These are phyloP conservation scores for Leucoraja erinaceus DNA, from an alignment of 2,113 vertebrate genomes.

Conservation along the genomic window DNA sequence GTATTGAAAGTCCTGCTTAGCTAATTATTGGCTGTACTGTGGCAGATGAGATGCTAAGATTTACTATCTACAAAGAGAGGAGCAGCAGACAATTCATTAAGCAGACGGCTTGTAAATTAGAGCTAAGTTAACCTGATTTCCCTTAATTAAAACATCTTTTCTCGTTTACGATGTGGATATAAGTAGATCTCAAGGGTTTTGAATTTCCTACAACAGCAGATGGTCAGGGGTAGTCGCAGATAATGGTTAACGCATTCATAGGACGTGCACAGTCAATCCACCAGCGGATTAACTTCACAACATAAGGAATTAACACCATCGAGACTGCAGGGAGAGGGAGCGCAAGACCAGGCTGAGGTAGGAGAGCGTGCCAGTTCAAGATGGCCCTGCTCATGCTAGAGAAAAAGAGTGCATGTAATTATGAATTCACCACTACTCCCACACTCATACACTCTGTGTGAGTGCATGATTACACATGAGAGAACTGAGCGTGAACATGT, in stretches of 20 bases:
- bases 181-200: slow-evolving; percentile 88
- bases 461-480: background rate
- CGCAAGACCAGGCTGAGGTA: background rate
- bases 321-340: slow-evolving; percentile 42
- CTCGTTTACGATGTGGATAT: slow-evolving; percentile 88
- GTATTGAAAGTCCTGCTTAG: slow-evolving; percentile 73
- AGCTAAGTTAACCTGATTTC: slow-evolving; percentile 84
- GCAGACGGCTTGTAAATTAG: slow-evolving; percentile 82
- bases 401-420: background rate
- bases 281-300: slow-evolving; percentile 81
- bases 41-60: slow-evolving; percentile 71
- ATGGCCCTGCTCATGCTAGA: background rate
- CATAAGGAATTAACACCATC: slow-evolving; percentile 74
- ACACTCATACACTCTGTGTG: background rate
- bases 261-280: slow-evolving; percentile 70
- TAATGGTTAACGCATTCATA: slow-evolving; percentile 83
- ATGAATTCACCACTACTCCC: too few relatives aligned
- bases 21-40: slow-evolving; percentile 80
- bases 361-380: background rate
- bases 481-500: background rate
- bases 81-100: slow-evolving; percentile 87
- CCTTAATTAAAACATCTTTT: slow-evolving; percentile 94
- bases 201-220: slow-evolving; percentile 88
- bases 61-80: slow-evolving; percentile 80
- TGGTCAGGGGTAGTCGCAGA: slow-evolving; percentile 84